Conservation (phyloP, 2,113 vertebrate genomes). For the Oostethus manadensis region DNA sequence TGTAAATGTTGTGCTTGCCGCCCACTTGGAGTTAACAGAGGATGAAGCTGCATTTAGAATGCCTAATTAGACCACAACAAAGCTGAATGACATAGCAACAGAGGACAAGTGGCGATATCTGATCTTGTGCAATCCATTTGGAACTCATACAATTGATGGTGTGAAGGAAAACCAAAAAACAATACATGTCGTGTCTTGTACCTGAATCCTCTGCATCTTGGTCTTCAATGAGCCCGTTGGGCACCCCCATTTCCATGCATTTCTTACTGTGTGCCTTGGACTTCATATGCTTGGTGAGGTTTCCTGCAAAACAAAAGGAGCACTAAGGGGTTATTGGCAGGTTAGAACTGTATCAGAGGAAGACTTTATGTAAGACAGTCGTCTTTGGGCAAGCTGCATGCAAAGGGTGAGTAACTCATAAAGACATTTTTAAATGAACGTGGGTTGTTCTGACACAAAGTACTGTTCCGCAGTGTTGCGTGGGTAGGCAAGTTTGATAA, state of each 20-base stretch:
- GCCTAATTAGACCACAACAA: conserved; percentile 63
- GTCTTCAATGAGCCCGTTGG: conserved; percentile 83
- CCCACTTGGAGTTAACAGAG: conserved; percentile 68
- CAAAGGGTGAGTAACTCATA: conserved; percentile 66
- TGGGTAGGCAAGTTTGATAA: conserved; percentile 65
- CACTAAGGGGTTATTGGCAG: conserved; percentile 42
- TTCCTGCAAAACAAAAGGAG: conserved; percentile 72
- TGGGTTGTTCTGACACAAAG: conserved; percentile 69
- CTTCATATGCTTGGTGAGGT: conserved; percentile 99
- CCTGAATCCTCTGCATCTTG: conserved; percentile 94
- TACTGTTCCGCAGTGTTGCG: conserved; percentile 61
- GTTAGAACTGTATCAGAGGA: conserved; percentile 42
- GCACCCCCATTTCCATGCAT: conserved; percentile 94
- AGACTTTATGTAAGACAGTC: conserved; percentile 61
- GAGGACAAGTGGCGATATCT: conserved; percentile 2
- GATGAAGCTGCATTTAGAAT: conserved; percentile 67
- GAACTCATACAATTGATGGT: not conserved
- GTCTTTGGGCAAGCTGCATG: conserved; percentile 50
- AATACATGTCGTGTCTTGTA: conserved; percentile 49
- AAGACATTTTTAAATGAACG: conserved; percentile 70
- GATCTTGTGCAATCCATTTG: no score
- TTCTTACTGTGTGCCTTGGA: conserved; percentile 99
- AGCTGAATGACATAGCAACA: conserved; percentile 57
- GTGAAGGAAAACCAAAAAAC: not conserved
- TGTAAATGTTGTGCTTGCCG: conserved; percentile 61